Conservation (phyloP, 2,113 vertebrate genomes). For the Anser brachyrhynchus region DNA sequence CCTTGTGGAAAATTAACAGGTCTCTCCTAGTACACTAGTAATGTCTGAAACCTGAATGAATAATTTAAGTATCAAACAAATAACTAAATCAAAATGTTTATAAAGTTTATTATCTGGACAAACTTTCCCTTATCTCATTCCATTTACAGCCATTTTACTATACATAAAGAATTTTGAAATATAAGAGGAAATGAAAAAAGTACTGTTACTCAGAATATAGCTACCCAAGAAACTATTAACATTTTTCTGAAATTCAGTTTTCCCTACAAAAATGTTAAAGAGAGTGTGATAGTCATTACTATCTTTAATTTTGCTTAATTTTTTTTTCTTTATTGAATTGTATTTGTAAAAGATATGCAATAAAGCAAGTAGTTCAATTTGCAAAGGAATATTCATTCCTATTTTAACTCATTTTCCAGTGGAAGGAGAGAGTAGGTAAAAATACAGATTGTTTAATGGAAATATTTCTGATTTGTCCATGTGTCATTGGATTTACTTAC, state of each 20-base stretch:
- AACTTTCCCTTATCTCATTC: not conserved
- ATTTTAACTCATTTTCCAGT: not conserved
- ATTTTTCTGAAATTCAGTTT: not conserved
- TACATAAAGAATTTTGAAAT: not conserved
- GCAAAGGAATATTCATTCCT: not conserved
- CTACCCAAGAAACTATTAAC: not conserved
- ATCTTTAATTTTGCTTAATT: not conserved
- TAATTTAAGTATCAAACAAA: not conserved
- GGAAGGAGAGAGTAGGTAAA: not conserved
- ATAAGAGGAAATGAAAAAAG: not conserved
- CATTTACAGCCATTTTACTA: not conserved
- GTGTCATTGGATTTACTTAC: not conserved
- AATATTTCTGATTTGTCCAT: not conserved
- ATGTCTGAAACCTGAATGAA: not conserved
- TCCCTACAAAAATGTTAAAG: not conserved
- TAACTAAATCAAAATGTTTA: not conserved
- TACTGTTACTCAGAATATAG: not conserved
- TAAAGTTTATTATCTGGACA: not conserved
- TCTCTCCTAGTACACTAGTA: not conserved
- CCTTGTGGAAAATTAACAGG: not conserved
- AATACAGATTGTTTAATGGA: not conserved
- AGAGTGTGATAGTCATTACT: not conserved
- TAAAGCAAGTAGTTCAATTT: not conserved
- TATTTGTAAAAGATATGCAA: not conserved
- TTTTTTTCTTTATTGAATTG: not conserved